Conservation (phyloP, 2,888 invertebrate species). For the Mesopsocus fuscifrons region DNA sequence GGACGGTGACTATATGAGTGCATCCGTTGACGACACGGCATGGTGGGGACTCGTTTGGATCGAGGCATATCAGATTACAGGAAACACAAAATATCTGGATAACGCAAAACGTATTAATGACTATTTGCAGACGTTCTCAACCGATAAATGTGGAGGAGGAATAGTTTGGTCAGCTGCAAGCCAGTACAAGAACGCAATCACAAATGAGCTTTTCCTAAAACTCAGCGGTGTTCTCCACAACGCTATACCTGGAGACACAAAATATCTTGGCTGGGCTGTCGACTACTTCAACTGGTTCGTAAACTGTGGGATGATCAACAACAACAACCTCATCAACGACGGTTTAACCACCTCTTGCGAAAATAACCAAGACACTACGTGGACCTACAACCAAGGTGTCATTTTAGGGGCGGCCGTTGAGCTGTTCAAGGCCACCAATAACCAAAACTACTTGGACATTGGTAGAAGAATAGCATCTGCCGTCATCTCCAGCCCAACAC, state of each 20-base stretch:
- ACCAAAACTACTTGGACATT: neutral
- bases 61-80: neutral
- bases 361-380: neutral
- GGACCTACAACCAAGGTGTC: constrained; percentile 2
- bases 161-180: neutral
- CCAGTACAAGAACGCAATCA: constrained; percentile 2
- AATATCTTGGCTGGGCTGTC: neutral
- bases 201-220: constrained; percentile 1
- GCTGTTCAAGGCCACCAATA: neutral
- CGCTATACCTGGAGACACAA: neutral
- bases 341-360: neutral
- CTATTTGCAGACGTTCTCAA: neutral
- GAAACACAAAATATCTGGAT: neutral
- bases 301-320: neutral
- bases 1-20: neutral
- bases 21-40: neutral
- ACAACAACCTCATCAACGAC: neutral
- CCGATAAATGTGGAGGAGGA: neutral
- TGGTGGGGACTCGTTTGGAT: constrained; percentile 2
- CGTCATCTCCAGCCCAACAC: neutral
- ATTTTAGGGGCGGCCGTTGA: neutral
- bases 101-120: neutral
- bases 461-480: neutral
- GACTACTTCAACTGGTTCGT: neutral
- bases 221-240: neutral